Evolutionary conservation across 2,113 vertebrate species (phyloP), one percentile per base, ranked within the genome.

Genomic region (Mugil cephalus): DNA sequence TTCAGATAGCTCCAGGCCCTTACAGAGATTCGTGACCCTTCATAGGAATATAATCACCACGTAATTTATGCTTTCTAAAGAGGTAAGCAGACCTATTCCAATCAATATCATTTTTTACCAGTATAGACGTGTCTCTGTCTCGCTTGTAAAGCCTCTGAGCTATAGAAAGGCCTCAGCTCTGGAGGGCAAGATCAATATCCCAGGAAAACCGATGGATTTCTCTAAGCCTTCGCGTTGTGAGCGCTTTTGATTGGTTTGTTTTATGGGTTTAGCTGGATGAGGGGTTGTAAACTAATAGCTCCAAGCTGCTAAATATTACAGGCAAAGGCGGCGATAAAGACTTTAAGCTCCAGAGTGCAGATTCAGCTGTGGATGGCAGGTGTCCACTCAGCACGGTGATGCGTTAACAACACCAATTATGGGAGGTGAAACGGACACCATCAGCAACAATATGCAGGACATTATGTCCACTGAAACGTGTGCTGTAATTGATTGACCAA

Each of bases 201-300:
- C 43, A 52, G 68, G 77, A 90, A 87, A 89, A 77, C 66, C 89
- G 82, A 58, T 79, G 83, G 78, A 82, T 87, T 85, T 86, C 67
- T 82, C 62, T 80, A 72, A 84, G 80, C 85, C 74, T 48, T 34
- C 7, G 54, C 82, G 83, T 80, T 82, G 75, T 64, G 52, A 47
- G 56, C 65, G 55, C 19, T 53, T 77, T 85, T 85, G 87, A 89
- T 89, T 88, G 83, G 88, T 89, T 87, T 89, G 72, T 77, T 89
- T 90, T 87, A 82, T 77, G 56, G 82, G 83, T 82, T 80, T 74
- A 83, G 69, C 54, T 58, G 84, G 69, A 82, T 77, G 72, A 80
- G 62, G 43, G 35, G 58, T 56, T 70, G 77, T 79, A 81, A 88
- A 80, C 76, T 79, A 85, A 89, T 87, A 84, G 78, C 81, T 69